phyloP scores from a whole-genome alignment of 2,113 vertebrate species.

The Alouatta palliata region DNA sequence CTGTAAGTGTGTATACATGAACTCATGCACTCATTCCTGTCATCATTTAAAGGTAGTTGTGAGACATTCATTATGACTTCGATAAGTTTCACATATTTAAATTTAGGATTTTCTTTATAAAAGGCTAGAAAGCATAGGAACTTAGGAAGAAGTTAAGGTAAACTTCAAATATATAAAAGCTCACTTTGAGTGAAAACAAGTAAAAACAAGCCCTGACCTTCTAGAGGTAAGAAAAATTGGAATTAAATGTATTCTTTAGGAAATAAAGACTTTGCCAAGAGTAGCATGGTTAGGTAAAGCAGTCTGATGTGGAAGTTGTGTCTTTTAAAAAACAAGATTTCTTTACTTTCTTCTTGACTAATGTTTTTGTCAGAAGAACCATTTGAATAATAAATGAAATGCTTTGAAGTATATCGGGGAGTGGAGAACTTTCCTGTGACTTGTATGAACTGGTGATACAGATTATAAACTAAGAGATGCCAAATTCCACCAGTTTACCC shows the following conservation, averaged over 20 bases:
- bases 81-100: conserved; percentile 8
- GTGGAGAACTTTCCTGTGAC: conserved; percentile 76
- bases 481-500: conserved; percentile 60
- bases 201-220: conserved; percentile 41
- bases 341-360: conserved; percentile 76
- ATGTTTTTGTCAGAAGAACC: conserved; percentile 73
- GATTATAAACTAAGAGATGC: conserved; percentile 62
- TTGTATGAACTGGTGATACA: conserved; percentile 63
- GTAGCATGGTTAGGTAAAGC: neutral
- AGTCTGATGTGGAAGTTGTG: neutral
- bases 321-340: conserved; percentile 47
- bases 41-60: neutral
- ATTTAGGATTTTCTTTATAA: conserved; percentile 22
- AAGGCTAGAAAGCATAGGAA: neutral
- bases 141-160: conserved; percentile 26
- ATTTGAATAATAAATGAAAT: conserved; percentile 76
- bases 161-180: conserved; percentile 1
- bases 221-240: conserved; percentile 23
- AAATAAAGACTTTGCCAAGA: conserved; percentile 47
- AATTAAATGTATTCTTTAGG: conserved; percentile 22
- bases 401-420: conserved; percentile 78
- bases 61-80: neutral
- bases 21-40: neutral
- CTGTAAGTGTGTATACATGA: neutral
- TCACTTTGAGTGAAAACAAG: conserved; percentile 1